phyloP scores from a whole-genome alignment of 1,140 invertebrate species.

The Leptinotarsa defecta region DNA sequence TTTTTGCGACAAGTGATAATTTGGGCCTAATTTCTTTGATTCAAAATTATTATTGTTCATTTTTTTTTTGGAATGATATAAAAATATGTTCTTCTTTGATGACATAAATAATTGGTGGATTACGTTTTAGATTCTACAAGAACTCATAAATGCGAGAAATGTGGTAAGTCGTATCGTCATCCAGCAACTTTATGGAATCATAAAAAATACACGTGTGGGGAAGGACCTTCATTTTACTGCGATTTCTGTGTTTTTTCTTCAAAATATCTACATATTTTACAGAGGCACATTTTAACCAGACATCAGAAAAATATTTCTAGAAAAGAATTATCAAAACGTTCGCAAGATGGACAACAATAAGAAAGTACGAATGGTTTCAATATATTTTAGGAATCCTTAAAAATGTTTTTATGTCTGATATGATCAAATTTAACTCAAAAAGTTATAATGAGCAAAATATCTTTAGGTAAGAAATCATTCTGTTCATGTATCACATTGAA shows the following conservation, averaged over 20 bases:
- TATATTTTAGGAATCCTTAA: too few relatives aligned
- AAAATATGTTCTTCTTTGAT: too few relatives aligned
- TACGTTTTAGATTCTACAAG: not conserved
- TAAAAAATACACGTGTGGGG: not conserved
- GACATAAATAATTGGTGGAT: too few relatives aligned
- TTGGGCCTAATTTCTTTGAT: too few relatives aligned
- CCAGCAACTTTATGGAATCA: constrained; percentile 1
- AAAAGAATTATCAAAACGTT: not conserved
- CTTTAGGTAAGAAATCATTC: too few relatives aligned
- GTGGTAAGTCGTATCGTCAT: not conserved
- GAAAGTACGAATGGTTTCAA: not conserved
- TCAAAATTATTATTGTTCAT: too few relatives aligned
- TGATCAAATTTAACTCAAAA: too few relatives aligned
- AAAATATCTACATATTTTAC: not conserved
- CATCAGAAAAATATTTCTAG: not conserved
- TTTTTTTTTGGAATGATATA: too few relatives aligned
- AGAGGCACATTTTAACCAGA: not conserved
- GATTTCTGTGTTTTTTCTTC: not conserved
- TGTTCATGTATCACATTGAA: too few relatives aligned
- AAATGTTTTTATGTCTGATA: too few relatives aligned
- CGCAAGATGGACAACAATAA: not conserved
- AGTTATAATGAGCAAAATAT: too few relatives aligned
- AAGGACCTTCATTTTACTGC: not conserved
- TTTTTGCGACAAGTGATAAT: too few relatives aligned
- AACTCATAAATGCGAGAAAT: not conserved